Percentiles rank a stretch among this genome's conserved stretches.
Evolutionary conservation across 2,888 invertebrate species (phyloP).

Genomic region (Noctua fimbriata): DNA sequence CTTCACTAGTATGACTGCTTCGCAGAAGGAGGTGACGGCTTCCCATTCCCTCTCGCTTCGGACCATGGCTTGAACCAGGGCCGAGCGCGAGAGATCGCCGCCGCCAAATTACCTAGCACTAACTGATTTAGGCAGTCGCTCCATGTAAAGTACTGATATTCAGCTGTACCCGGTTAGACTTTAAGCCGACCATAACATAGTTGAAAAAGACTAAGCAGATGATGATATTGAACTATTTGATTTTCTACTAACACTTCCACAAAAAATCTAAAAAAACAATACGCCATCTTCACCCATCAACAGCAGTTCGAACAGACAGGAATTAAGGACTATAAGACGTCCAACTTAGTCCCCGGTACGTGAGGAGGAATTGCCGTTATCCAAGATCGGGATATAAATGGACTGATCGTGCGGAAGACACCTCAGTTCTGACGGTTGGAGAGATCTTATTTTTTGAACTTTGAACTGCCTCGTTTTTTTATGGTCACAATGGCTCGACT

Average conservation of each 20-base stretch:
- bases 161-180: no score
- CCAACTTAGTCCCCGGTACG: slow-evolving; percentile 49
- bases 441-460: slow-evolving; percentile 12
- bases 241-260: neutral
- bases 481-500: no score
- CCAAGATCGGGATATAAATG: slow-evolving; percentile 66
- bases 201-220: no score
- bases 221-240: neutral
- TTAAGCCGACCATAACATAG: no score
- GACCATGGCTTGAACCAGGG: no score
- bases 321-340: slow-evolving; percentile 22
- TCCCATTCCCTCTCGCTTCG: no score
- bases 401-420: slow-evolving; percentile 66
- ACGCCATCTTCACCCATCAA: slow-evolving; percentile 9
- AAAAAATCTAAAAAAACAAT: neutral
- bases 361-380: slow-evolving; percentile 66
- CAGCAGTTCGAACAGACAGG: slow-evolving; percentile 27
- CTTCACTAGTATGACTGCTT: no score
- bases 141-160: no score
- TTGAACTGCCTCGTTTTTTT: neutral
- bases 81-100: no score
- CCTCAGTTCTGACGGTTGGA: slow-evolving; percentile 35
- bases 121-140: no score
- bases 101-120: no score
- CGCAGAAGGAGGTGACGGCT: no score